A percentile compares a stretch with the other conserved stretches of the same genome.
Conservation (phyloP, 2,113 vertebrate genomes). For the Mesitornis unicolor region DNA sequence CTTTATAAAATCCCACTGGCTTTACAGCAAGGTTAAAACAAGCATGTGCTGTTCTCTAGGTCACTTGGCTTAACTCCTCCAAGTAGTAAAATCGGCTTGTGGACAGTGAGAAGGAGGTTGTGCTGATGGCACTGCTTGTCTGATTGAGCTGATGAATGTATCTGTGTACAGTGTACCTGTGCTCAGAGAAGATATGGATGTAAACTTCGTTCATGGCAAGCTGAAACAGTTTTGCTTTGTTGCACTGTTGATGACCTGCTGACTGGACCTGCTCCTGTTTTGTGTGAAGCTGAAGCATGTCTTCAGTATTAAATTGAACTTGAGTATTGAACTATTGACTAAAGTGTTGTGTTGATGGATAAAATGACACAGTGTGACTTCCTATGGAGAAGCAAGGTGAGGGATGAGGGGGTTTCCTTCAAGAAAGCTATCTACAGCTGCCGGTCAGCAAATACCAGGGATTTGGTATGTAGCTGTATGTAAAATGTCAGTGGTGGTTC, state of each 20-base stretch:
- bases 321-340: background rate
- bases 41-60: background rate
- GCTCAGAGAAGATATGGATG: accelerated
- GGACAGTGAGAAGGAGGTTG: background rate
- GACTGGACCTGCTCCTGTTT: background rate
- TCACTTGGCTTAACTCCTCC: background rate
- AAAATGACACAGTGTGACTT: accelerated
- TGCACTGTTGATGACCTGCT: background rate
- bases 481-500: background rate
- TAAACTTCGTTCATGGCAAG: accelerated
- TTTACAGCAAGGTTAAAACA: background rate
- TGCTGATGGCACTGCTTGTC: background rate
- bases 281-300: background rate
- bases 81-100: background rate
- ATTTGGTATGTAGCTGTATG: background rate
- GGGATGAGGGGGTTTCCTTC: background rate
- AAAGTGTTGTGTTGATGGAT: accelerated
- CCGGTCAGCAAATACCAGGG: background rate
- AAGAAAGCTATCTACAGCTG: background rate
- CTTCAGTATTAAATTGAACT: background rate
- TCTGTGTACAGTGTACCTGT: background rate
- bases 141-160: background rate
- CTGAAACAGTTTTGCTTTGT: background rate
- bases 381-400: background rate
- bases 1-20: background rate